Base-by-base conservation (phyloP, 1,140 invertebrate species). In the Nilaparvata lugens region DNA sequence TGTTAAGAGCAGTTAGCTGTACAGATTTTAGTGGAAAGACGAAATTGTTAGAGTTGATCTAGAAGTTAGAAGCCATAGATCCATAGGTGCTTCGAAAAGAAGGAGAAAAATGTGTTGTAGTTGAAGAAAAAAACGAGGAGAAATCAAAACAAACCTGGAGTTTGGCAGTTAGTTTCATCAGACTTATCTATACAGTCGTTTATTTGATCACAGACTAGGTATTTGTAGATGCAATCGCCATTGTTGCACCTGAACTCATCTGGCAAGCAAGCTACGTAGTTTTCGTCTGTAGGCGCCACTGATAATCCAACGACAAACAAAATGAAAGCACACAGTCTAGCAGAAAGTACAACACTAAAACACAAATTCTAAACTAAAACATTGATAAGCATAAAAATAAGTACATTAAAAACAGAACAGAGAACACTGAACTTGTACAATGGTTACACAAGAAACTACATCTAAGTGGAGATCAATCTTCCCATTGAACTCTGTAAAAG, bases 121-220 rank as follows among this genome's bases (percentile, higher is more conserved):
- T 4, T 31, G 19, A 53, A 24, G 14, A 31, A 58, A 24, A 31
- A 51, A 45, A 2, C 24, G 16, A 19, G 21, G 52, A 16, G 42
- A 51, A 21, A 11, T 28, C 54, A 60, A 61, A 61, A 38, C 48
- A 57, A 62, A 55, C 55, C 28, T 14, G 40, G 31, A 35, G 31
- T 35, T 35, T 2, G 31, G 55, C 65, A 66, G 45, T 66, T 42
- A 52, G 76, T 73, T 73, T 92, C 90, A 72, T 93, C 89, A 73
- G 83, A 85, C 38, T 78, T 78, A 74, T 86, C 82, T 40, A 76
- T 73, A 74, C 89, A 93, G 72, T 93, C 87, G 43, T 70, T 68
- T 59, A 73, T 72, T 57, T 79, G 78, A 73, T 93, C 83, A 74
- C 91, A 94, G 62, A 76, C 76, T 69, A 76, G 78, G 65, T 69